Evolutionary conservation across 2,888 invertebrate genomes (phyloP).

Genomic region (Tigriopus californicus): DNA sequence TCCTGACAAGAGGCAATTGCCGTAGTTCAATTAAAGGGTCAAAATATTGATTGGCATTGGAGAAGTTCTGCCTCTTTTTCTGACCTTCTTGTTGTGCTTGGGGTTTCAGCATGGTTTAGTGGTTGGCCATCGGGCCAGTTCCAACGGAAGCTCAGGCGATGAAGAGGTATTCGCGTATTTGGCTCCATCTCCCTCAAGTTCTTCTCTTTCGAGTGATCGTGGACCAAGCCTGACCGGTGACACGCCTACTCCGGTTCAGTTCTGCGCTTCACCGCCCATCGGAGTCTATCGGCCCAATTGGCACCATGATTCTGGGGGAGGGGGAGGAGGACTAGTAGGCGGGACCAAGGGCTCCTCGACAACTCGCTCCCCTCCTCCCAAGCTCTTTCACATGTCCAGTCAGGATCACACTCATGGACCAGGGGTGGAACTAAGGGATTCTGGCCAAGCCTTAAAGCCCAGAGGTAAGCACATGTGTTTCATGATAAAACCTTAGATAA

Average conservation of each 20-base stretch:
- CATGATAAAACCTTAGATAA: no score
- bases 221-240: not conserved
- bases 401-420: slow-evolving; percentile 25
- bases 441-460: slow-evolving; percentile 30
- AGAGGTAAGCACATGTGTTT: no score
- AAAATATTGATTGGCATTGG: no score
- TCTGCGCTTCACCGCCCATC: slow-evolving; percentile 72
- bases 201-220: no score
- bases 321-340: no score
- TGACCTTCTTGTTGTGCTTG: no score
- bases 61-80: no score
- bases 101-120: no score
- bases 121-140: not conserved
- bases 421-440: slow-evolving; percentile 27
- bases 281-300: slow-evolving; percentile 60
- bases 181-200: no score
- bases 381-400: slow-evolving; percentile 26
- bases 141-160: not conserved
- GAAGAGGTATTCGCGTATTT: not conserved
- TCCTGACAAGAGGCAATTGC: no score
- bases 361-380: slow-evolving; percentile 33
- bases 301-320: slow-evolving; percentile 1
- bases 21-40: no score
- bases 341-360: no score
- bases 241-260: slow-evolving; percentile 57